Conservation (phyloP, 1,140 invertebrate genomes). For the Aphidius gifuensis region DNA sequence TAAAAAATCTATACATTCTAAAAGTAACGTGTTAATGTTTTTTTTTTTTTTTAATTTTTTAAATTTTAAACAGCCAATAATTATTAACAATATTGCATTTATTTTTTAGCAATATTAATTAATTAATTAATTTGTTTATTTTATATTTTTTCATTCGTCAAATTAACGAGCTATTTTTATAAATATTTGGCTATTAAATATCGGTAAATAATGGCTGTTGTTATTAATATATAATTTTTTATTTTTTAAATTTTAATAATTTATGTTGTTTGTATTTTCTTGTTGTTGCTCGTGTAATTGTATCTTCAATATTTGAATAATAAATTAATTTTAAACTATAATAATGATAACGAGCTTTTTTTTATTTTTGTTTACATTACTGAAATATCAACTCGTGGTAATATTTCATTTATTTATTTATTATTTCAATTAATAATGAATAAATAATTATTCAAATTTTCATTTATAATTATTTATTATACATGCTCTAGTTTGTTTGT, state of each 20-base stretch:
- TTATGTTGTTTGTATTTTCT: neutral
- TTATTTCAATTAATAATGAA: constrained; percentile 22
- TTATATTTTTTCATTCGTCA: neutral
- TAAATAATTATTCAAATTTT: constrained; percentile 23
- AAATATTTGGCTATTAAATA: constrained; percentile 3
- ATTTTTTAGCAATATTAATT: constrained; percentile 2
- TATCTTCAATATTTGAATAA: too few species aligned
- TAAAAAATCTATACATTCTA: constrained; percentile 24
- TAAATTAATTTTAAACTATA: too few species aligned
- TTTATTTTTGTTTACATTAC: neutral
- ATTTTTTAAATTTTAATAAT: neutral
- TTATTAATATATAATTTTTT: neutral
- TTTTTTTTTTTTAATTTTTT: neutral
- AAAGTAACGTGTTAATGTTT: constrained; percentile 16
- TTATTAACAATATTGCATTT: constrained; percentile 7
- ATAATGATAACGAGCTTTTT: neutral
- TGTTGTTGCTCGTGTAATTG: too few species aligned
- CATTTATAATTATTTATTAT: constrained; percentile 22
- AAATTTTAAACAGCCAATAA: neutral
- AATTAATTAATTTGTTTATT: too few species aligned
- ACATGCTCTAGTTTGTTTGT: constrained; percentile 9
- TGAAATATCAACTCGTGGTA: too few species aligned
- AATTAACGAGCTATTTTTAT: constrained; percentile 8
- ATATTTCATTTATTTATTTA: constrained; percentile 2
- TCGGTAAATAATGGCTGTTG: neutral